A percentile compares a stretch with the other conserved stretches of the same genome.
These are phyloP conservation scores for Geophilus truncorum DNA, from an alignment of 2,888 invertebrate species.

Conservation along the genomic window DNA sequence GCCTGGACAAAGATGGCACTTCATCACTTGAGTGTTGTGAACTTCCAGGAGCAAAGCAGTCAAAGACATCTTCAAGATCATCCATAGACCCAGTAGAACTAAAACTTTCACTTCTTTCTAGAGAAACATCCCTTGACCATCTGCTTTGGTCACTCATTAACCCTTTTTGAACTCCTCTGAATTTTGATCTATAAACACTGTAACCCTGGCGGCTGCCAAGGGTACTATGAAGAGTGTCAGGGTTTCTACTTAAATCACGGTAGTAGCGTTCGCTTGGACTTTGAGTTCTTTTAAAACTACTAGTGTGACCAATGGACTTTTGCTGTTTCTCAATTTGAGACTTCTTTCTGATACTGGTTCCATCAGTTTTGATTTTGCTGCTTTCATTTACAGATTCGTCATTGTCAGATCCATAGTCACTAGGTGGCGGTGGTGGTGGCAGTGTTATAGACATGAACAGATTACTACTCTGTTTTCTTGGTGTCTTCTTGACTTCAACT, in stretches of 20 bases:
- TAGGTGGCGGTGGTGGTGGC: conserved; percentile 31
- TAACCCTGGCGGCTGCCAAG: conserved; percentile 34
- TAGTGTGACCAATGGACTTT: neutral
- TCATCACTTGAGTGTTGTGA: neutral
- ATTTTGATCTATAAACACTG: conserved; percentile 38
- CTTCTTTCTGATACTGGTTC: neutral
- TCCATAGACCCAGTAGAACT: conserved; percentile 81
- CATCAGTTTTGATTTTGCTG: neutral
- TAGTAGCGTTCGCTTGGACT: neutral
- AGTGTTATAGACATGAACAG: neutral
- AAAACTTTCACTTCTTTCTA: conserved; percentile 73
- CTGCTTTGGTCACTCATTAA: neutral
- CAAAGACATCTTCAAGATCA: conserved; percentile 69
- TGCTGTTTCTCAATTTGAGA: neutral
- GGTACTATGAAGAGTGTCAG: neutral
- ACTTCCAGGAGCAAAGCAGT: conserved; percentile 69
- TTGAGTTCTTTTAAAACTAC: neutral
- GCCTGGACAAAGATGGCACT: neutral
- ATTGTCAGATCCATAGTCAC: neutral
- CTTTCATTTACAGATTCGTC: neutral
- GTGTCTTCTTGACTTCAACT: neutral
- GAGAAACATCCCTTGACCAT: conserved; percentile 33
- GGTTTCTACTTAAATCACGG: neutral
- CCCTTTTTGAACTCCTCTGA: neutral
- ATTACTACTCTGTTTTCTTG: neutral